These are phyloP conservation scores for Drosophila suzukii DNA, from an alignment of 1,140 invertebrate genomes.

Conservation along the genomic window DNA sequence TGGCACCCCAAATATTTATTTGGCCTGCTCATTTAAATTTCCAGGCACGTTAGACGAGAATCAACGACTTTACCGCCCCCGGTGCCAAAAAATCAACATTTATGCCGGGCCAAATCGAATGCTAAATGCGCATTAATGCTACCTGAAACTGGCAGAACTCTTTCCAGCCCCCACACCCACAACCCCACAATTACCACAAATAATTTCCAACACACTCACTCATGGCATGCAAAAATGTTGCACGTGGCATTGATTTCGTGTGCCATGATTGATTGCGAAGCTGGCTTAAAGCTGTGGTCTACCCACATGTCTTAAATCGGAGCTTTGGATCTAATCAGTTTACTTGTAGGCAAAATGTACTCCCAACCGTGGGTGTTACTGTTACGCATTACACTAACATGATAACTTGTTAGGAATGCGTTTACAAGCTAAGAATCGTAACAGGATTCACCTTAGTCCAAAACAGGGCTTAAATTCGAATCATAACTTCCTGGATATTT, in stretches of 20 bases:
- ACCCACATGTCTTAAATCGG: neutral
- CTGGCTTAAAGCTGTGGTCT: conserved; percentile 13
- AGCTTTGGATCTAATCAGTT: neutral
- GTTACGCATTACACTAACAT: conserved; percentile 5
- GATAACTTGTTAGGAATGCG: conserved; percentile 13
- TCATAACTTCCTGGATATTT: too few species aligned
- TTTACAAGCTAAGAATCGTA: neutral
- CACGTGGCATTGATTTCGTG: conserved; percentile 44
- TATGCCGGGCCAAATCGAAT: conserved; percentile 9
- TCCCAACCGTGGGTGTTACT: neutral
- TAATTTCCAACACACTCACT: conserved; percentile 31
- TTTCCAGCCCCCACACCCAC: neutral
- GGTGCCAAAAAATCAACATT: conserved; percentile 15
- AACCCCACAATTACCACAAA: conserved; percentile 37
- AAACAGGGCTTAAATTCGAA: too few species aligned
- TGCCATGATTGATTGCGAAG: conserved; percentile 32
- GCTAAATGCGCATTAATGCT: conserved; percentile 42
- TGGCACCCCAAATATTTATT: conserved; percentile 30
- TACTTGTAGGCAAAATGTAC: neutral
- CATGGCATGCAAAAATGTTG: conserved; percentile 35
- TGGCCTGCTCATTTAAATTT: conserved; percentile 31
- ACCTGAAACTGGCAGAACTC: conserved; percentile 36
- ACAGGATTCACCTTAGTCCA: neutral
- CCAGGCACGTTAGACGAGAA: conserved; percentile 36
- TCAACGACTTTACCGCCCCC: conserved; percentile 7